A percentile compares a stretch with the other conserved stretches of the same genome.
phyloP scores from a whole-genome alignment of 2,113 vertebrate genomes.

The Aythya baeri region DNA sequence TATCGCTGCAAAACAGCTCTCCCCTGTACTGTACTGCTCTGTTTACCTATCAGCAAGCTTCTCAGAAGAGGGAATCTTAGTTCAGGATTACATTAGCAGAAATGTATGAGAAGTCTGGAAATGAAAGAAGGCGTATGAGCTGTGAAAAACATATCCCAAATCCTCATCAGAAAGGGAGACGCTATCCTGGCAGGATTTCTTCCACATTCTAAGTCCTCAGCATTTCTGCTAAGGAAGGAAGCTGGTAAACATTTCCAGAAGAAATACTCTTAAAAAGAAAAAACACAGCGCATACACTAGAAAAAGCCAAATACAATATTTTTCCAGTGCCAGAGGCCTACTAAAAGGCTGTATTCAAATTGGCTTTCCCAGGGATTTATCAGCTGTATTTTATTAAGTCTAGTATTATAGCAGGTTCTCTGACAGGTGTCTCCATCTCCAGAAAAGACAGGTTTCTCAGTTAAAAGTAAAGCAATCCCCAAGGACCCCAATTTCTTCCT shows the following conservation, averaged over 20 bases:
- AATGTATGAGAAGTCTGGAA: conserved; percentile 35
- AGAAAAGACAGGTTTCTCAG: not conserved
- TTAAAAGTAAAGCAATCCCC: not conserved
- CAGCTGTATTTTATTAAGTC: not conserved
- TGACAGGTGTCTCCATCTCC: not conserved
- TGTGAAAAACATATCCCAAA: conserved; percentile 41
- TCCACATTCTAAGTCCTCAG: not conserved
- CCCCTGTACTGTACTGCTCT: not conserved
- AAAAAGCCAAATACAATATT: not conserved
- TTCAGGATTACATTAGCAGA: conserved; percentile 36
- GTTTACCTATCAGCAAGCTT: not conserved
- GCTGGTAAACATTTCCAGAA: conserved; percentile 30
- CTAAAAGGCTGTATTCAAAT: not conserved
- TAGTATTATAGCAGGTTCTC: not conserved
- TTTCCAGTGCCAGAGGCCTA: not conserved
- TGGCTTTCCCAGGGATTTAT: not conserved
- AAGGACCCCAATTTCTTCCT: not conserved
- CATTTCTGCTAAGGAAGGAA: not conserved
- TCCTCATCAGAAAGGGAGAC: not conserved
- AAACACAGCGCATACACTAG: not conserved
- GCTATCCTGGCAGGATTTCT: conserved; percentile 3
- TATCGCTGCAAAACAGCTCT: not conserved
- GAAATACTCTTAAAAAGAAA: not conserved
- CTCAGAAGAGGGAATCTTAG: not conserved
- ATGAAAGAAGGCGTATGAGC: conserved; percentile 28